phyloP scores from a whole-genome alignment of 2,888 invertebrate genomes.

The Mimumesa dahlbomi region DNA sequence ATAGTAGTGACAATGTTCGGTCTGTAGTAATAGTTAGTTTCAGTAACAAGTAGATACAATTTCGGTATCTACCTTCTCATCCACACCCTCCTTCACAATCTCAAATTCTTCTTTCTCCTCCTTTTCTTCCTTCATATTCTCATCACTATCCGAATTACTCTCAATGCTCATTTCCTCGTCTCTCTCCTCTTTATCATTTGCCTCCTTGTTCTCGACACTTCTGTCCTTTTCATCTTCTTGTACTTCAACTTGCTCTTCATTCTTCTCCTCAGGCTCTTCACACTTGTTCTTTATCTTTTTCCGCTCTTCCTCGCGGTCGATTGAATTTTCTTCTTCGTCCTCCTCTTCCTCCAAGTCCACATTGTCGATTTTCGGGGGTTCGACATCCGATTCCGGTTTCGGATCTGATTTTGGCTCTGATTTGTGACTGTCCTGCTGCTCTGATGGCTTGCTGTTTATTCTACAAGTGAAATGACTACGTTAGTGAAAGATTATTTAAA shows the following conservation, averaged over 20 bases:
- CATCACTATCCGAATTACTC: slow-evolving; percentile 52
- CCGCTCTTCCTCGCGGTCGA: slow-evolving; percentile 43
- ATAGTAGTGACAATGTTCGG: background rate
- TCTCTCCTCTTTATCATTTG: slow-evolving; percentile 8
- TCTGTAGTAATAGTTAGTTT: no score
- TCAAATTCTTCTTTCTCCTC: slow-evolving; percentile 68
- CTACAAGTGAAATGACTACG: no score
- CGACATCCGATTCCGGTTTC: no score
- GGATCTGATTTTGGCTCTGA: no score
- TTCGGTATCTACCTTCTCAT: no score
- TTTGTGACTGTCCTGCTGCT: no score
- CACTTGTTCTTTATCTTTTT: slow-evolving; percentile 34
- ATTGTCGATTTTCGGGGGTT: slow-evolving; percentile 20
- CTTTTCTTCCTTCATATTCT: slow-evolving; percentile 56
- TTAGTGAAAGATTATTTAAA: no score
- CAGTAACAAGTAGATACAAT: no score
- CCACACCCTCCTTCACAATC: slow-evolving; percentile 66
- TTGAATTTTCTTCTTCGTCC: slow-evolving; percentile 41
- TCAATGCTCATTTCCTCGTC: slow-evolving; percentile 23
- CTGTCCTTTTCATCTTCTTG: slow-evolving; percentile 54
- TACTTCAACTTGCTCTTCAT: slow-evolving; percentile 9
- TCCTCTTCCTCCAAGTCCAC: background rate
- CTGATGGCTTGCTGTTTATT: no score
- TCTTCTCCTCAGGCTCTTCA: slow-evolving; percentile 18
- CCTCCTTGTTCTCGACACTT: slow-evolving; percentile 23